These are phyloP conservation scores for Leptatherina wallacei DNA, from an alignment of 2,797 vertebrate genomes.

Conservation along the genomic window DNA sequence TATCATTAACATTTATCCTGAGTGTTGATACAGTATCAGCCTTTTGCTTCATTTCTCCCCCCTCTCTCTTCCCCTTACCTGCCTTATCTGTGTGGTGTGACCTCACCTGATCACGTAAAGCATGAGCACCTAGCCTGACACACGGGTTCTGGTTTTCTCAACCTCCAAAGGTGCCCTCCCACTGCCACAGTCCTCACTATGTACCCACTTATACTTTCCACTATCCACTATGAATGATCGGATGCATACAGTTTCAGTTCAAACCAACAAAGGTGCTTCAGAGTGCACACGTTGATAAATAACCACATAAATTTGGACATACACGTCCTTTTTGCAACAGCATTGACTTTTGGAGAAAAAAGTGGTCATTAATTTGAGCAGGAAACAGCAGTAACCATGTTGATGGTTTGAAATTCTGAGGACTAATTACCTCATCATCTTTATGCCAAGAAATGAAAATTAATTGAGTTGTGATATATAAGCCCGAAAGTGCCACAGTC, in stretches of 20 bases:
- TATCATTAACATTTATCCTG: conserved; percentile 3
- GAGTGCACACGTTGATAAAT: not conserved
- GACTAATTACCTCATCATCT: conserved; percentile 3
- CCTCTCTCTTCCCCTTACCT: conserved; percentile 37
- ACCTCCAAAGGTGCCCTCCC: conserved; percentile 21
- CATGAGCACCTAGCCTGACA: conserved; percentile 64
- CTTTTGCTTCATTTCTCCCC: conserved; percentile 31
- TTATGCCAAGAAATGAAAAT: conserved; percentile 4
- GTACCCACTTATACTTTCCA: too few relatives aligned
- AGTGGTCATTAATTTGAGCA: conserved; percentile 5
- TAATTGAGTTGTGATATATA: not conserved
- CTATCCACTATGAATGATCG: conserved; percentile 14
- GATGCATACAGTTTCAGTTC: conserved; percentile 1
- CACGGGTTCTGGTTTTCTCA: conserved; percentile 35
- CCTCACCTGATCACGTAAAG: conserved; percentile 64
- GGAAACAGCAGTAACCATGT: not conserved
- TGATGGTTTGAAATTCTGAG: not conserved
- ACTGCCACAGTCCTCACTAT: conserved; percentile 15
- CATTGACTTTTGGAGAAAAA: conserved; percentile 8
- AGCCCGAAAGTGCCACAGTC: not conserved
- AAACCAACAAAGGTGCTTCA: conserved; percentile 2
- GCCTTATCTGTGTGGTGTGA: conserved; percentile 62
- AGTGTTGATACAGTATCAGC: conserved; percentile 15
- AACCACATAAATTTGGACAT: conserved; percentile 1
- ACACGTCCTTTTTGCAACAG: not conserved